Conservation (phyloP, 2,888 invertebrate genomes). For the Harmothoe impar region DNA sequence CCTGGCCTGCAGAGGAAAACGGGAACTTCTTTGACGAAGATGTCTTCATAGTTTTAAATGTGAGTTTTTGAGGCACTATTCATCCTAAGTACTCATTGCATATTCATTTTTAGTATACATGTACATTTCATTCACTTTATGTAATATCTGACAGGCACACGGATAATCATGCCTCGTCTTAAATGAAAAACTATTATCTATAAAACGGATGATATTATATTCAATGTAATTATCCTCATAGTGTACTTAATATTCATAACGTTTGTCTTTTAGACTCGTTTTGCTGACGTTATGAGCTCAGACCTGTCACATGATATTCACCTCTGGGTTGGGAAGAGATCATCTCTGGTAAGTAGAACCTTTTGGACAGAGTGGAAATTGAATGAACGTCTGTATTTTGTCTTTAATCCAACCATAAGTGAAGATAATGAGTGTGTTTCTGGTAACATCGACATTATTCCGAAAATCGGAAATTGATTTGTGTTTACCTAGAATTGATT, state of each 20-base stretch:
- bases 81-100: too few relatives aligned
- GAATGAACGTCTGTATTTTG: too few relatives aligned
- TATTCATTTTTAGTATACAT: too few relatives aligned
- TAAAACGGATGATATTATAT: neutral
- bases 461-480: too few relatives aligned
- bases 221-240: neutral
- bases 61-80: neutral
- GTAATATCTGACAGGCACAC: too few relatives aligned
- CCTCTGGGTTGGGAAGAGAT: neutral
- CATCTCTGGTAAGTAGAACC: neutral
- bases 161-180: too few relatives aligned
- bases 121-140: too few relatives aligned
- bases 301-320: conserved; percentile 7
- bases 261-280: neutral
- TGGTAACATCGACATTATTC: too few relatives aligned
- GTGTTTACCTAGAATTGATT: too few relatives aligned
- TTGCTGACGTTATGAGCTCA: neutral
- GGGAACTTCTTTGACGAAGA: neutral
- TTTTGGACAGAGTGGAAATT: neutral
- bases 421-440: too few relatives aligned
- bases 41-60: neutral
- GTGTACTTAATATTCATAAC: neutral
- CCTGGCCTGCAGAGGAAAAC: neutral
- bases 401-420: too few relatives aligned
- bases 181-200: too few relatives aligned